Percentiles rank a stretch among this genome's conserved stretches.
Conservation (phyloP, 23 tunicate genomes). For the Diplosoma virens region DNA sequence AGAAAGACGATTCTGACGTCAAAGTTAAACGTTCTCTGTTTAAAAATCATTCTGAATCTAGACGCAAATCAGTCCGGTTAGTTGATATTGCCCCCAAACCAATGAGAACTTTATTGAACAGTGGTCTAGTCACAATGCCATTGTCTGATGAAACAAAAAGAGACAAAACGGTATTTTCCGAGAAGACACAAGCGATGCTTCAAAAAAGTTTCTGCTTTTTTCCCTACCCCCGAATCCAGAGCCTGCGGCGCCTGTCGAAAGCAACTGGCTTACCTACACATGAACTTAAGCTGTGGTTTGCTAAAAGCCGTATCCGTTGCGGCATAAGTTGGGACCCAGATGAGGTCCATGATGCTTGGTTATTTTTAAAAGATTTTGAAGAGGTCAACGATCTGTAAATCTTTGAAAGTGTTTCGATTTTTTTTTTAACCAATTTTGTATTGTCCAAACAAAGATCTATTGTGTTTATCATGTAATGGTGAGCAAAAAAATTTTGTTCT, state of each 20-base stretch:
- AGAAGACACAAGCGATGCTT: slow-evolving; percentile 6
- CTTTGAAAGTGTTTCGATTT: no score
- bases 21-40: no score
- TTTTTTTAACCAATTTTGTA: no score
- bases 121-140: neutral
- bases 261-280: slow-evolving; percentile 17
- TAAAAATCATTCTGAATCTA: no score
- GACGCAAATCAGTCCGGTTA: no score
- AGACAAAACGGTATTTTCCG: neutral
- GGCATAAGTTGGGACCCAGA: slow-evolving; percentile 87
- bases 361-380: slow-evolving; percentile 3
- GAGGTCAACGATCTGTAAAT: no score
- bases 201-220: slow-evolving; percentile 41
- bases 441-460: no score
- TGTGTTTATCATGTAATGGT: no score
- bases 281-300: slow-evolving; percentile 66
- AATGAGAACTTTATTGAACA: neutral
- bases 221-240: slow-evolving; percentile 58
- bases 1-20: no score
- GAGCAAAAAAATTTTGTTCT: no score
- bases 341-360: slow-evolving; percentile 64
- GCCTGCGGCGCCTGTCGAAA: slow-evolving; percentile 11
- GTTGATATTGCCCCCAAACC: no score
- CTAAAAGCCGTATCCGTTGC: slow-evolving; percentile 32
- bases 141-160: no score